Percentiles rank a stretch among this genome's conserved stretches.
phyloP scores from a whole-genome alignment of 2,797 vertebrate species.

The Bucorvus abyssinicus region DNA sequence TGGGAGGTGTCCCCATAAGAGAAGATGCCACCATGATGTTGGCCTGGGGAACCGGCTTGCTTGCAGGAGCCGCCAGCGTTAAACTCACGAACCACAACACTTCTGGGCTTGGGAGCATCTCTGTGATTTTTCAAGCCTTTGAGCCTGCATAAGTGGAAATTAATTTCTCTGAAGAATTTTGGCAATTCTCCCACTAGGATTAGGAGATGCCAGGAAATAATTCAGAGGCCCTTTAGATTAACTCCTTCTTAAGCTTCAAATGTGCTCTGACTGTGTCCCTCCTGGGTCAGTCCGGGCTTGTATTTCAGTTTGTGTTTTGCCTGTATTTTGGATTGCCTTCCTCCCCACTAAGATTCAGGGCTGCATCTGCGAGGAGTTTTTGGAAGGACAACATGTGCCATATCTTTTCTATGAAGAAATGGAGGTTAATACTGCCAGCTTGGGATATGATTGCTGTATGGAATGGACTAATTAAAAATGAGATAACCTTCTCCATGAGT shows the following conservation, averaged over 20 bases:
- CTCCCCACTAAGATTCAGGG: not conserved
- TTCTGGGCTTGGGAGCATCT: not conserved
- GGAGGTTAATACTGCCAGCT: not conserved
- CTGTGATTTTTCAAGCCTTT: not conserved
- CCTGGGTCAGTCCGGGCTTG: not conserved
- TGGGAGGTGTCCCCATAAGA: not conserved
- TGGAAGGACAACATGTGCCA: not conserved
- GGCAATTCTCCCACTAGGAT: not conserved
- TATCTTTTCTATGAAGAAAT: not conserved
- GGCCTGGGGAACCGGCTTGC: accelerated
- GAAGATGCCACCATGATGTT: not conserved
- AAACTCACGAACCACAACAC: accelerated
- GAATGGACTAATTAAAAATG: not conserved
- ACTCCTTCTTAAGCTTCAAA: not conserved
- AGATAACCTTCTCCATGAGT: not conserved
- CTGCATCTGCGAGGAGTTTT: not conserved
- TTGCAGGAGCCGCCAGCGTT: not conserved
- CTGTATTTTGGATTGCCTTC: not conserved
- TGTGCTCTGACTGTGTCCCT: constrained; percentile 8
- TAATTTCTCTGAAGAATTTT: not conserved
- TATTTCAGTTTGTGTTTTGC: constrained; percentile 5
- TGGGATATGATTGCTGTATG: accelerated
- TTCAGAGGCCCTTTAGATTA: not conserved
- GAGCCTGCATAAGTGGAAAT: not conserved
- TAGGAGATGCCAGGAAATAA: constrained; percentile 3